Evolutionary conservation across 2,888 invertebrate genomes (phyloP), one percentile per base, ranked within the genome.

Genomic region (Cryptocheilus praepositus): DNA sequence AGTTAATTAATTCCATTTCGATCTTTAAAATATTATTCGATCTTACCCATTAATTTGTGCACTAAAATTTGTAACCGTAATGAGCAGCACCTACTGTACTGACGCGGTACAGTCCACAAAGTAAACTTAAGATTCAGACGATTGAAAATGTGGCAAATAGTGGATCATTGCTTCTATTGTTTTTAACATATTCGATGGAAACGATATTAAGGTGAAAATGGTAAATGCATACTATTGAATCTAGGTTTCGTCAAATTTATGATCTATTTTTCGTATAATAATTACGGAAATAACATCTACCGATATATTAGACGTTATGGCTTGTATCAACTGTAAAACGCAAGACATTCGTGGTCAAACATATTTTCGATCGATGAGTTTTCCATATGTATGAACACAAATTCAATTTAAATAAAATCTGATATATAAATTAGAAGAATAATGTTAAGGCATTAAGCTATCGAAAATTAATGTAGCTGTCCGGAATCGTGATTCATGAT

Each of bases 371-470:
- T 36, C 8, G 36, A 36, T 11, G 3, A 11, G 11, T 11, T 36
- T 7, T 11, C 11, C 36, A 5, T 36, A 36, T 36, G 36, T 36
- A 36, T 36, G 36, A 36, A 36, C 36, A 36, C 36, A 36, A 36
- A 36, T 11, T 36, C 11, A 11, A 36, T 36, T 36, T 36, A 36
- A 36, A 36, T 36, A 36, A 8, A 49, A 11, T 49, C 16, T 49
- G n/a, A 15, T 49, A 49, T n/a, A 49, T 49, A 49, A 49, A 49
- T 49, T 19, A 49, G 8, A 49, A n/a, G 16, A 49, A 49, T 19
- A 19, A 49, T 49, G 49, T 49, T 49, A 49, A 49, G 49, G 49
- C 49, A 49, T 49, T 16, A 49, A 49, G 19, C 19, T 49, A 11
- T 19, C n/a, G 11, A 49, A 16, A 49, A 19, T 5, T 49, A 49